These are phyloP conservation scores for Zaprionus taronus DNA, from an alignment of 1,140 invertebrate genomes.

Conservation along the genomic window DNA sequence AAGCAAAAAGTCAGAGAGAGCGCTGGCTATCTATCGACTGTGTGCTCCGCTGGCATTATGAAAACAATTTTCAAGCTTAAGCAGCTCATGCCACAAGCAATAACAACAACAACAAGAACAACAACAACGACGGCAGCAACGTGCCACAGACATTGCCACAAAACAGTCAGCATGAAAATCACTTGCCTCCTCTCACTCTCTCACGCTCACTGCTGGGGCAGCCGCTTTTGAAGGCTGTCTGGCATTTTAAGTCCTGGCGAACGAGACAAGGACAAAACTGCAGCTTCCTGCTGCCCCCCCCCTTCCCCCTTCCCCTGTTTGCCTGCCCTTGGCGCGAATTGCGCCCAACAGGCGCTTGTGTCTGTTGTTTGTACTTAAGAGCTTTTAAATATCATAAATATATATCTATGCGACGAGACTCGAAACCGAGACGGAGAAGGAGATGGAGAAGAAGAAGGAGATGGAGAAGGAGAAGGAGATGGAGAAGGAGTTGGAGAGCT, in stretches of 20 bases:
- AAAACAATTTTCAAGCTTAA: conserved; percentile 84
- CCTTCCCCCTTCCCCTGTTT: not conserved
- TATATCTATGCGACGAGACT: conserved; percentile 66
- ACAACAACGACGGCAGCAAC: conserved; percentile 17
- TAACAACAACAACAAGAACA: conserved; percentile 23
- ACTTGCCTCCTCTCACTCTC: conserved; percentile 6
- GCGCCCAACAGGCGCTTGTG: conserved; percentile 53
- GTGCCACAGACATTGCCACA: conserved; percentile 47
- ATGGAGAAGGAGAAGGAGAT: conserved; percentile 6
- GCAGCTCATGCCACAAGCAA: conserved; percentile 66
- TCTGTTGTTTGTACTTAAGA: conserved; percentile 82
- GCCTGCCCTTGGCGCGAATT: conserved; percentile 20
- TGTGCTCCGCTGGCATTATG: conserved; percentile 60
- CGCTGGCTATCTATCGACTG: conserved; percentile 18
- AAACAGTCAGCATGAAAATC: conserved; percentile 49
- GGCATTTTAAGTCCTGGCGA: conserved; percentile 68
- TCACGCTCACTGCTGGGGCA: conserved; percentile 16
- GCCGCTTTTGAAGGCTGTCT: conserved; percentile 58
- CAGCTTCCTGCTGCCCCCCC: conserved; percentile 48
- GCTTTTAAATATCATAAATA: conserved; percentile 84
- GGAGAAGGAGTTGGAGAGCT: not conserved
- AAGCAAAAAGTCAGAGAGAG: conserved; percentile 64
- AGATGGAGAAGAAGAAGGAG: conserved; percentile 10
- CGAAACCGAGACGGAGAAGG: conserved; percentile 1
- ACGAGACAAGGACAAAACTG: conserved; percentile 61